A percentile compares a stretch with the other conserved stretches of the same genome.
Conservation (phyloP, 2,797 vertebrate species). For the Notoglanidium macrostoma region DNA sequence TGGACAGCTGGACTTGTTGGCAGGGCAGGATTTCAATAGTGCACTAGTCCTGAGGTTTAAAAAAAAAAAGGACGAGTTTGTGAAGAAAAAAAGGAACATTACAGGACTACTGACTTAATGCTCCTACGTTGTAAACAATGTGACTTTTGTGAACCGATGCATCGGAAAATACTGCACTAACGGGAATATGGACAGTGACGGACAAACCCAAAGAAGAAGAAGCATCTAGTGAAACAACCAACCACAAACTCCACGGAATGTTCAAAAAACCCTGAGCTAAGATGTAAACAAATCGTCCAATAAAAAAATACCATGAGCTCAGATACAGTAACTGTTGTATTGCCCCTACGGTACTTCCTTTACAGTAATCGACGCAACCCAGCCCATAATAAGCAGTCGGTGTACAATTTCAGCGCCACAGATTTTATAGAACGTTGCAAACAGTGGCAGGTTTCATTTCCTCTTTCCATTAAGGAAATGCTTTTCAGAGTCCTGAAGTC, state of each 20-base stretch:
- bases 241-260: not conserved
- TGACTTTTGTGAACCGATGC: not conserved
- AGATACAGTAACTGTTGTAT: not conserved
- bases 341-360: not conserved
- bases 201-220: not conserved
- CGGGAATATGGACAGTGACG: not conserved
- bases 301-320: not conserved
- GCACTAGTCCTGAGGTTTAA: not conserved
- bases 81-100: no score
- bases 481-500: constrained; percentile 1
- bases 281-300: constrained; percentile 19
- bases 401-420: not conserved
- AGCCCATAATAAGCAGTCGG: not conserved
- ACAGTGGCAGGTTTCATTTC: constrained; percentile 44
- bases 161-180: constrained; percentile 9
- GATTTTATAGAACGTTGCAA: not conserved
- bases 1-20: not conserved
- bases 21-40: not conserved
- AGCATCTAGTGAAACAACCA: not conserved
- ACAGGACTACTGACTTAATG: not conserved
- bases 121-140: constrained; percentile 2
- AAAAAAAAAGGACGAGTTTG: not conserved
- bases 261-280: constrained; percentile 30
- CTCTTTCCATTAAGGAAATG: not conserved
- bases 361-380: constrained; percentile 12